Percentiles rank a stretch among this genome's conserved stretches.
Evolutionary conservation across 2,113 vertebrate species (phyloP).

Genomic region (Cariama cristata): DNA sequence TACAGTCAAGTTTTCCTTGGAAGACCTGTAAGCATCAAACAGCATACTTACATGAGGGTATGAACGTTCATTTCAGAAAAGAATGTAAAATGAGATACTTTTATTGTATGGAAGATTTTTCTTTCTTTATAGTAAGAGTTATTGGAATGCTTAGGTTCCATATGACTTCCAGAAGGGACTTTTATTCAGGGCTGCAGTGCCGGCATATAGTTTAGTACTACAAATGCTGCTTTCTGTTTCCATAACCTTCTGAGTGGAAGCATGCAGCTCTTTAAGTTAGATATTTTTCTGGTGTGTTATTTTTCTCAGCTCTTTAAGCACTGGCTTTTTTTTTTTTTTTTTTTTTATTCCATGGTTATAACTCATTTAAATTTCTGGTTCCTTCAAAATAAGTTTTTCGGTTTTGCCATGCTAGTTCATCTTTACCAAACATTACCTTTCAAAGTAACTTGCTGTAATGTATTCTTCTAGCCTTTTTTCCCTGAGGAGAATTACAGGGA

Average conservation of each 20-base stretch:
- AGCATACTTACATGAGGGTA: neutral
- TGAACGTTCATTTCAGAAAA: conserved; percentile 17
- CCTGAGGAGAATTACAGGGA: neutral
- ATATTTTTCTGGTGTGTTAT: neutral
- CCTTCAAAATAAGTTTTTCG: neutral
- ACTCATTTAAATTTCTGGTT: neutral
- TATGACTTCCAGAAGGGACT: neutral
- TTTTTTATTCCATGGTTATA: neutral
- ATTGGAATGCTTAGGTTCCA: neutral
- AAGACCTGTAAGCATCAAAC: neutral
- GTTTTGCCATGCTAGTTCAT: neutral
- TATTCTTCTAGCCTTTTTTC: neutral
- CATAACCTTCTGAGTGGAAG: neutral
- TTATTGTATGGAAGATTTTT: neutral
- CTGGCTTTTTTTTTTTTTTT: neutral
- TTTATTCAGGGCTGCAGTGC: conserved; percentile 39
- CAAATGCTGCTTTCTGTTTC: conserved; percentile 7
- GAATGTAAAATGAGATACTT: neutral
- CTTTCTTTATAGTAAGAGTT: conserved; percentile 1
- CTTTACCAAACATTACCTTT: neutral
- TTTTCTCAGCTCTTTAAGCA: neutral
- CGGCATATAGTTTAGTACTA: conserved; percentile 41
- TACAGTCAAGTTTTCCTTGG: neutral
- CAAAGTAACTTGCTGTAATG: neutral
- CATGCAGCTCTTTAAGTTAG: neutral